Base-by-base conservation (phyloP, 2,888 invertebrate species). In the Pecten maximus region DNA sequence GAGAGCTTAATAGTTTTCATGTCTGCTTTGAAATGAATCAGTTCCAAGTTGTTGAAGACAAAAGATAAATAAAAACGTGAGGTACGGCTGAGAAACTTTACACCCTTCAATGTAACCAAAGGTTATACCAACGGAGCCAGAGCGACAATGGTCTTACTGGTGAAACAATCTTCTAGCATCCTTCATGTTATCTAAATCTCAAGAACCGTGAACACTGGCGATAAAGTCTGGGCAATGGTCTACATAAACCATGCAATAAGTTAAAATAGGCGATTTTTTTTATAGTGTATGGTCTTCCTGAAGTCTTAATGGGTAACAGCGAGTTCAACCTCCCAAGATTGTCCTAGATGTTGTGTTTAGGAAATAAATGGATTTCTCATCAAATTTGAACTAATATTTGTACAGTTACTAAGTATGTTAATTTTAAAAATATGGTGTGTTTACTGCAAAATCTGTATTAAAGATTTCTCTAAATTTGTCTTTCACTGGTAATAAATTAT, bases 41-140 rank as follows among this genome's bases (percentile, higher is more conserved):
- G 60, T 60, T 60, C 60, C 60, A 60, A 60, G n/a, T n/a, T 60
- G 60, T 60, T 60, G n/a, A 60, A 60, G 60, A 60, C 60, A 60
- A 60, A 60, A 60, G 60, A 60, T 60, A 60, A 60, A n/a, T 23
- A 16, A n/a, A 60, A 60, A 60, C 60, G 16, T 60, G 23, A 60
- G 23, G 16, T 23, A 60, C 23, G 23, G 12, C 74, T 35, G 6
- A 10, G 74, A 35, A 35, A 74, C 74, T 12, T 28, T 74, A 74
- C 35, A 35, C 35, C 35, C 15, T 74, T 74, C 12, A 54, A 23
- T 44, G 12, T 10, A 44, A 10, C 44, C 12, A 44, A 10, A 44
- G 44, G 12, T 6, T 6, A 44, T 44, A 44, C n/a, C n/a, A n/a
- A n/a, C n/a, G 44, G 44, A 44, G 12, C 8, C 44, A 23, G 60